phyloP scores from a whole-genome alignment of 53 echinoderm and acorn worm genomes.

The Paelopatides confundens region DNA sequence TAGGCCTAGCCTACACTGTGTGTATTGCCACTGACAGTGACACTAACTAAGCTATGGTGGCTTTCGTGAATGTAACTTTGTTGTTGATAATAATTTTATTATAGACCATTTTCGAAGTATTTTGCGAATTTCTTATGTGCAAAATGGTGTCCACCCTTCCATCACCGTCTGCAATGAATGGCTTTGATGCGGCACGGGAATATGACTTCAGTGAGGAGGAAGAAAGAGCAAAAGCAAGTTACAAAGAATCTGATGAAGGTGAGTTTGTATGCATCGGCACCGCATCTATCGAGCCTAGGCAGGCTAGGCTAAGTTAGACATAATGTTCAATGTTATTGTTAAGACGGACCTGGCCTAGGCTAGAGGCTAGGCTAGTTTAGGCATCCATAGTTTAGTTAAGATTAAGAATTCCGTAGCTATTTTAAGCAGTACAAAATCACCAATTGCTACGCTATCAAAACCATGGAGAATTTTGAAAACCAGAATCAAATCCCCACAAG shows the following conservation, averaged over 20 bases:
- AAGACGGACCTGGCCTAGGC: not conserved
- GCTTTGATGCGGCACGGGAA: slow-evolving; percentile 84
- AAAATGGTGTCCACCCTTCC: slow-evolving; percentile 47
- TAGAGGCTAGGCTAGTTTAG: not conserved
- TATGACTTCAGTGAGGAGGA: slow-evolving; percentile 97
- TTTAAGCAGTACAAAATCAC: no score
- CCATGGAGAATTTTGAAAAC: no score
- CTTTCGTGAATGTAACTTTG: no score
- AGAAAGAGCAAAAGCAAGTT: slow-evolving; percentile 60
- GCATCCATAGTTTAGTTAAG: no score
- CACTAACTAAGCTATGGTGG: no score
- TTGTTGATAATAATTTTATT: no score
- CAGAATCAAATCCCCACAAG: no score
- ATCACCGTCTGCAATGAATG: slow-evolving; percentile 63
- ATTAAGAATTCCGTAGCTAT: no score
- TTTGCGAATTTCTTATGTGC: not conserved
- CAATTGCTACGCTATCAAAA: no score
- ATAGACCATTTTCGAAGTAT: not conserved
- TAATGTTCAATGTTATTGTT: no score
- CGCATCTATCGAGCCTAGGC: not conserved
- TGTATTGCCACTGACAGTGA: no score
- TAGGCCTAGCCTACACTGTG: no score
- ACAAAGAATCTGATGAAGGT: slow-evolving; percentile 58
- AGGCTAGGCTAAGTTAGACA: not conserved
- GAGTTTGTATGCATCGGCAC: not conserved